These are phyloP conservation scores for Drosophila sturtevanti DNA, from an alignment of 1,140 invertebrate genomes.

Conservation along the genomic window DNA sequence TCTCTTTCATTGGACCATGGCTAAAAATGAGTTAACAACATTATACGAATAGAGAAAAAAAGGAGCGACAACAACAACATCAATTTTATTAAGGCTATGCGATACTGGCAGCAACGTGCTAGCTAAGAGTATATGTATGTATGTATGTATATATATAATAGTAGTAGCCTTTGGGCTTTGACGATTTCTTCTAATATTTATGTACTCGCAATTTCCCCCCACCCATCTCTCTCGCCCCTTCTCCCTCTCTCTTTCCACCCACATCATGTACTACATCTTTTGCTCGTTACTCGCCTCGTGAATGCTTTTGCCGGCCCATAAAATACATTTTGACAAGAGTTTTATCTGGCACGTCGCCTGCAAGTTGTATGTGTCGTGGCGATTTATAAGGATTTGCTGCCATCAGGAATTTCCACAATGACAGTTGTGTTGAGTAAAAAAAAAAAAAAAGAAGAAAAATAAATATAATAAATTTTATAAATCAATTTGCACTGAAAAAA, in stretches of 20 bases:
- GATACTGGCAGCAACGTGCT: slow-evolving; percentile 18
- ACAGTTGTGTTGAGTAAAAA: slow-evolving; percentile 19
- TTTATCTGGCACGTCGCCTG: slow-evolving; percentile 74
- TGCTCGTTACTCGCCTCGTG: slow-evolving; percentile 10
- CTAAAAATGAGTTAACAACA: slow-evolving; percentile 75
- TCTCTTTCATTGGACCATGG: slow-evolving; percentile 4
- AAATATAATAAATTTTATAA: slow-evolving; percentile 7
- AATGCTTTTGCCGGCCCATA: slow-evolving; percentile 51
- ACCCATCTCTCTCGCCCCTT: background rate
- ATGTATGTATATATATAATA: slow-evolving; percentile 2
- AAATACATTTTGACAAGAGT: slow-evolving; percentile 76
- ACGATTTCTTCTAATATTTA: slow-evolving; percentile 35
- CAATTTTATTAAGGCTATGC: slow-evolving; percentile 48
- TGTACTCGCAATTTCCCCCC: background rate
- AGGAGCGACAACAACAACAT: slow-evolving; percentile 42
- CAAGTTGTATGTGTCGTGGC: slow-evolving; percentile 52
- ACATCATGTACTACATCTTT: background rate
- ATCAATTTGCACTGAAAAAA: background rate
- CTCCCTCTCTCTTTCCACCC: background rate
- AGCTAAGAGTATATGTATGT: background rate
- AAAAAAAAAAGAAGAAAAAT: background rate
- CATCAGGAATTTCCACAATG: slow-evolving; percentile 42
- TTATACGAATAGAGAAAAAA: slow-evolving; percentile 39
- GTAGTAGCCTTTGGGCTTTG: slow-evolving; percentile 43
- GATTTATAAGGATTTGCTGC: slow-evolving; percentile 75